Evolutionary conservation across 2,113 vertebrate genomes (phyloP), one percentile per base, ranked within the genome.

Genomic region (Platichthys flesus): DNA sequence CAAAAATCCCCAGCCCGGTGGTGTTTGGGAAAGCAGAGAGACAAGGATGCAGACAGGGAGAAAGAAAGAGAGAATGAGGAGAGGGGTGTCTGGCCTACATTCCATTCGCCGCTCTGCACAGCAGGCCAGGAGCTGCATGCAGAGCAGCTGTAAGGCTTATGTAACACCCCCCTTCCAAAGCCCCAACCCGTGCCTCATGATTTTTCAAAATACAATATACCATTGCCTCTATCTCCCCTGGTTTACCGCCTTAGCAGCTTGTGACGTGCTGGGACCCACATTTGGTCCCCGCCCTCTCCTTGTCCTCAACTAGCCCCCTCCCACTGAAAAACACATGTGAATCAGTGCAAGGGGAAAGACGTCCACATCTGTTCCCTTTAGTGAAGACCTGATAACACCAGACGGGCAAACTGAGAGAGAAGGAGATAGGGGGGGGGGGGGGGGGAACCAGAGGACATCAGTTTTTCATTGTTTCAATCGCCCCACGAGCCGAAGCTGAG

Each of bases 81-180:
- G 71, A 69, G 62, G 74, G 83, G 35, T 86, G 66, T 88, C 86
- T 89, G 84, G 85, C 90, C 89, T 88, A 84, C 86, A 91, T 93
- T 91, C 89, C 85, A 82, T 68, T 74, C n/a, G 85, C 66, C 77
- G 86, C 87, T 81, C 79, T 88, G 85, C 87, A 88, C 88, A 89
- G 89, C 90, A 84, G 90, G 84, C 87, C 89, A 71, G 79, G 81
- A 81, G 2, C 69, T 89, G 84, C 88, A 90, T 90, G 84, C 87
- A 81, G 85, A 88, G 85, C 67, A 82, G 91, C 86, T 85, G 85
- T 72, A 90, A 75, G 76, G 71, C 88, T 92, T 93, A 92, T 90
- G 88, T 90, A 91, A 92, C 86, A 40, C 13, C n/a, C 80, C 59
- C 16, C 40, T 51, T 49, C 47, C 23, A 21, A 23, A 7, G 70